phyloP scores from a whole-genome alignment of 2,797 vertebrate species.

The Sebastes oblongus region DNA sequence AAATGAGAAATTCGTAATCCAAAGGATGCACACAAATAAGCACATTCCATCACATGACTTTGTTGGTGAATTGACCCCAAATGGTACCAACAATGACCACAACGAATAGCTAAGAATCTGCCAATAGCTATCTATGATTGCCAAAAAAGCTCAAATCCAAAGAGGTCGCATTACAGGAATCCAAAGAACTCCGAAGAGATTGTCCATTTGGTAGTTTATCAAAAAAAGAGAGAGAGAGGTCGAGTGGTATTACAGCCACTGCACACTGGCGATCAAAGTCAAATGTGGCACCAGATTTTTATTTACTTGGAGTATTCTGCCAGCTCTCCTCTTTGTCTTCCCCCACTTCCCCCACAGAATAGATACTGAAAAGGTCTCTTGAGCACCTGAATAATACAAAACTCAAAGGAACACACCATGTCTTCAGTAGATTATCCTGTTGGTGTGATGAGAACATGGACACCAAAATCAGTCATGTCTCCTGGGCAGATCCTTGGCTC shows the following conservation, averaged over 20 bases:
- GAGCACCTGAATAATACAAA: conserved; percentile 56
- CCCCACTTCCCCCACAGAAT: conserved; percentile 30
- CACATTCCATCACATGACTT: neutral
- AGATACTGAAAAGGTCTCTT: conserved; percentile 27
- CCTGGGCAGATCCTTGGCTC: conserved; percentile 66
- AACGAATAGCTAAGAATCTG: neutral
- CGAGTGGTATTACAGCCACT: neutral
- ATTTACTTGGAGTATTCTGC: conserved; percentile 38
- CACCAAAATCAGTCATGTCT: conserved; percentile 75
- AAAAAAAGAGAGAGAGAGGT: neutral
- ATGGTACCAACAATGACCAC: neutral
- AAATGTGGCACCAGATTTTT: conserved; percentile 5
- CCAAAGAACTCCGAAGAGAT: neutral
- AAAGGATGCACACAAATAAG: neutral
- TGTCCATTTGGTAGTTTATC: neutral
- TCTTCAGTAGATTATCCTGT: conserved; percentile 61
- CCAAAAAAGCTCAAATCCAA: neutral
- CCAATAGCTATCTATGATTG: neutral
- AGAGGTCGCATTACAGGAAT: neutral
- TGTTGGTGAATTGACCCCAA: neutral
- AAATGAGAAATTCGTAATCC: neutral
- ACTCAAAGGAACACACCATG: conserved; percentile 76
- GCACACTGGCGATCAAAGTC: neutral
- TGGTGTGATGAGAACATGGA: conserved; percentile 67
- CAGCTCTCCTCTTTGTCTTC: conserved; percentile 4